Evolutionary conservation across 1,140 invertebrate species (phyloP).

Genomic region (Lutraria rhynchaena): DNA sequence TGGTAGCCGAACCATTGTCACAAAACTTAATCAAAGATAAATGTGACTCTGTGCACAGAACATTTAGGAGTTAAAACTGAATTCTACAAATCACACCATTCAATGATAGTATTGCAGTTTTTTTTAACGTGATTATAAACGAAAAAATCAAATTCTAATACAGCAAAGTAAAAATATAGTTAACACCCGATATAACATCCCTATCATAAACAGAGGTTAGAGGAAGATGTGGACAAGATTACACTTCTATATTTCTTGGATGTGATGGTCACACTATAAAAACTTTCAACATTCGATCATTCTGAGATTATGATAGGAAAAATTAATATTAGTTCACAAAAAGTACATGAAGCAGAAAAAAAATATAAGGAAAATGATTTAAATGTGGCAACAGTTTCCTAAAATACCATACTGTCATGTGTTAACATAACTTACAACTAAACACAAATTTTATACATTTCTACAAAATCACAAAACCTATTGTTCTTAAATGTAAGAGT

Average conservation of each 20-base stretch:
- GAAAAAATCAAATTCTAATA: conserved; percentile 14
- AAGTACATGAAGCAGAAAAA: too few relatives aligned
- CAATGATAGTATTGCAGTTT: not conserved
- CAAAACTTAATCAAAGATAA: not conserved
- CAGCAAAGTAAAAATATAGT: conserved; percentile 31
- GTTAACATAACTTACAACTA: too few relatives aligned
- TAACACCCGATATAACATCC: conserved; percentile 48
- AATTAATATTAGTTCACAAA: too few relatives aligned
- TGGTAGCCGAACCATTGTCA: conserved; percentile 32
- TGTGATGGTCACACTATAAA: conserved; percentile 3
- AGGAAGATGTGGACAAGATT: not conserved
- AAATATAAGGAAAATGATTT: too few relatives aligned
- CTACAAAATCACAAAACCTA: too few relatives aligned
- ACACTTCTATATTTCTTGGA: not conserved
- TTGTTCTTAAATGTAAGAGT: too few relatives aligned
- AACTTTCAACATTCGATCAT: too few relatives aligned
- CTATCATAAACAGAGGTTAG: conserved; percentile 18
- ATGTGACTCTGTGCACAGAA: conserved; percentile 51
- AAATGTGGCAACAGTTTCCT: too few relatives aligned
- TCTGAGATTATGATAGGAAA: too few relatives aligned
- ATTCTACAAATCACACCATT: conserved; percentile 23
- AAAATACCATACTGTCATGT: too few relatives aligned
- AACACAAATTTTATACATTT: too few relatives aligned
- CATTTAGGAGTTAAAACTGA: conserved; percentile 22
- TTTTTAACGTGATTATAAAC: not conserved